phyloP scores from a whole-genome alignment of 2,888 invertebrate genomes.

The Pachymerium ferrugineum region DNA sequence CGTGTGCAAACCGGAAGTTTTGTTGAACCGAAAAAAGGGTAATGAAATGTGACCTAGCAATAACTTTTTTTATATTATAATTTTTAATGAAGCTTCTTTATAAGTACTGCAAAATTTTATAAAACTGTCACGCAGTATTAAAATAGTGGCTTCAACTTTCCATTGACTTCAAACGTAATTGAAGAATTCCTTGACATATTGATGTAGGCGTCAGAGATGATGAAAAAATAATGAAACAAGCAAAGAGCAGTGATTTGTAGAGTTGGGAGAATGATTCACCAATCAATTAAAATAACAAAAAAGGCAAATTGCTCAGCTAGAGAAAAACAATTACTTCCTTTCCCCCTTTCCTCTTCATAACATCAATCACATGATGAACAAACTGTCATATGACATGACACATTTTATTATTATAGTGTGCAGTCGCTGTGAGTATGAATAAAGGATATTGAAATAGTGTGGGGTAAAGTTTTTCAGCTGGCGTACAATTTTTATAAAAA shows the following conservation, averaged over 20 bases:
- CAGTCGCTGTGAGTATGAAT: too few relatives aligned
- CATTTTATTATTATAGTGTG: not conserved
- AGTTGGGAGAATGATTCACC: not conserved
- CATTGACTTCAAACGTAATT: not conserved
- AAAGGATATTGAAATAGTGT: not conserved
- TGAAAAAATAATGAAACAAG: not conserved
- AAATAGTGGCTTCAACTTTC: not conserved
- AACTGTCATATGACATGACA: not conserved
- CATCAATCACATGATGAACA: slow-evolving; percentile 11
- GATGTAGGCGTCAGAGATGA: not conserved
- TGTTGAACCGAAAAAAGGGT: not conserved
- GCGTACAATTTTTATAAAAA: too few relatives aligned
- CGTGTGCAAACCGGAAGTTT: not conserved
- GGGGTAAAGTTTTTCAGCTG: not conserved
- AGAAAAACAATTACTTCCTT: not conserved
- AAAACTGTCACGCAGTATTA: too few relatives aligned
- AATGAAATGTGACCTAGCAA: not conserved
- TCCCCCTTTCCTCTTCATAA: not conserved
- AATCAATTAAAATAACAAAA: slow-evolving; percentile 13
- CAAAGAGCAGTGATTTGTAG: slow-evolving; percentile 6
- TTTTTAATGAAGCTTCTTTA: too few relatives aligned
- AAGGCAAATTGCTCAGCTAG: slow-evolving; percentile 2
- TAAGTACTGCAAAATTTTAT: too few relatives aligned
- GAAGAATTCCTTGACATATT: too few relatives aligned
- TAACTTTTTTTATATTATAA: too few relatives aligned